Base-by-base conservation (phyloP, 2,797 vertebrate species). In the Parauchenoglanis ngamensis region DNA sequence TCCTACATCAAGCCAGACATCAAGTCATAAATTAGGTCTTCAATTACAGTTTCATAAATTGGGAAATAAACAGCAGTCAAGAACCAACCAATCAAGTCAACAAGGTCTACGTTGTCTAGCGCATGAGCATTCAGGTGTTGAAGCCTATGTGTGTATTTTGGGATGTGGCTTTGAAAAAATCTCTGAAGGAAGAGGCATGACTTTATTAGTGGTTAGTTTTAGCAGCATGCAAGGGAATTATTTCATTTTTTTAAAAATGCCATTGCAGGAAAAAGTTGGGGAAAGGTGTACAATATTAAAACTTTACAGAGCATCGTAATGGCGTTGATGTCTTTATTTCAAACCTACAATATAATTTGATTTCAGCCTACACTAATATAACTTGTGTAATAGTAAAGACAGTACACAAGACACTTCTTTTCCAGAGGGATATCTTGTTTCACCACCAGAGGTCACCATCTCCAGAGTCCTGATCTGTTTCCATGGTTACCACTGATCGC, bases 401-500 rank as follows among this genome's bases (percentile, higher is more conserved):
- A 2, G 15, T 2, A 0, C 23, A 25, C 46, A 28, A 13, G 68
- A 4, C 19, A 40, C 40, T 70, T 19, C 44, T 7, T 56, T 77
- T 52, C 21, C 35, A 25, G 2, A 21, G 5, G 46, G 7, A 54
- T 17, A 52, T 4, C 17, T 56, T 23, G 0, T 59, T 59, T n/a
- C 79, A 81, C 79, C 79, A 81, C 57, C 59, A 63, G 79, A 81
- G 57, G 79, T 13, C 57, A 46, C 59, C 57, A 46, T 28, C 23
- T 17, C 40, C 59, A 65, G 79, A 28, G 17, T 46, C 12, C 15
- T 8, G 0, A 46, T 2, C 59, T 63, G 35, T 81, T 81, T 7
- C 25, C 35, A 63, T 19, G 57, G 59, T n/a, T 63, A 63, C 79
- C 40, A 17, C 12, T 17, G 13, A 17, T 46, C 25, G 65, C 7